A percentile compares a stretch with the other conserved stretches of the same genome.
phyloP scores from a whole-genome alignment of 2,113 vertebrate genomes.

The Hassar affinis region DNA sequence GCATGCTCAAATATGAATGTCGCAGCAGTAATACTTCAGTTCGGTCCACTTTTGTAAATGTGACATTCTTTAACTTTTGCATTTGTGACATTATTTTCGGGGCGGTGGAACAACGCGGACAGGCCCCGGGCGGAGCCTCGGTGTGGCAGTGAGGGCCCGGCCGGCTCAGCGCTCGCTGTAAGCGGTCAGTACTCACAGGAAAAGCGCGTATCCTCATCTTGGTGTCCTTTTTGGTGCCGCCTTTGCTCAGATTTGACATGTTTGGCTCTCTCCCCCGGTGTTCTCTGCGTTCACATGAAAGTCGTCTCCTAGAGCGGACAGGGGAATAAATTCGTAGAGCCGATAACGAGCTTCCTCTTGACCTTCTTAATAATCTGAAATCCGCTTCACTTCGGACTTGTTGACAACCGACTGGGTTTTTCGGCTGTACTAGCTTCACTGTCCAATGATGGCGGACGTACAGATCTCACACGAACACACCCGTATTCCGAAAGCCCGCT shows the following conservation, averaged over 20 bases:
- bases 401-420: conserved; percentile 48
- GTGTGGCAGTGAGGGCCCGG: conserved; percentile 55
- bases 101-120: conserved; percentile 6
- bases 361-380: conserved; percentile 53
- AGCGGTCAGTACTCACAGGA: conserved; percentile 83
- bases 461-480: conserved; percentile 16
- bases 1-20: background rate
- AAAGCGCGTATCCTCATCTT: conserved; percentile 99
- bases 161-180: conserved; percentile 49
- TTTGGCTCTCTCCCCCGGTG: conserved; percentile 64
- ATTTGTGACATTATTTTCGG: conserved; percentile 24
- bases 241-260: conserved; percentile 98
- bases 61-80: conserved; percentile 6
- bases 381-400: conserved; percentile 44
- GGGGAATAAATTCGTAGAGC: conserved; percentile 60
- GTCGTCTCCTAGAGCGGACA: conserved; percentile 56
- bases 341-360: conserved; percentile 63
- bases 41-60: background rate
- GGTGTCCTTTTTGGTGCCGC: conserved; percentile 97
- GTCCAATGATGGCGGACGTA: conserved; percentile 52
- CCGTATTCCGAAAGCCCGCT: background rate
- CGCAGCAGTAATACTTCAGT: background rate
- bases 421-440: conserved; percentile 14
- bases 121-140: conserved; percentile 60
- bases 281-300: conserved; percentile 75